Percentiles rank a stretch among this genome's conserved stretches.
phyloP scores from a whole-genome alignment of 2,888 invertebrate species.

The Sussaba pulchella region DNA sequence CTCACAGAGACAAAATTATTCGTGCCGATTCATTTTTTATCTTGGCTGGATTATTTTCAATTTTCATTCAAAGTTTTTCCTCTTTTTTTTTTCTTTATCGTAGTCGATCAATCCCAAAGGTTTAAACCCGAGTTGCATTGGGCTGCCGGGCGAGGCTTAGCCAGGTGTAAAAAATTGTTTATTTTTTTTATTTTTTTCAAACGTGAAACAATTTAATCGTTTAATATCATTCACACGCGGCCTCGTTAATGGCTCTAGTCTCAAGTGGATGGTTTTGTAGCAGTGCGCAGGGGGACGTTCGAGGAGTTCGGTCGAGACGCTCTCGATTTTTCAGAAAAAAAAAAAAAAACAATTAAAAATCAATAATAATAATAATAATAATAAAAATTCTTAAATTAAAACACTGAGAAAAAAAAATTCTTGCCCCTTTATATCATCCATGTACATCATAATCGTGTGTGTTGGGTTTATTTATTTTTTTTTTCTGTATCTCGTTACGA shows the following conservation, averaged over 20 bases:
- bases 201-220: slow-evolving; percentile 45
- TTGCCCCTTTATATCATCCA: not conserved
- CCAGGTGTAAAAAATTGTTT: slow-evolving; percentile 55
- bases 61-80: not conserved
- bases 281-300: not conserved
- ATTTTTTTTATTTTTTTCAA: no score
- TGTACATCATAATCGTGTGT: slow-evolving; percentile 38
- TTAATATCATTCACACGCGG: slow-evolving; percentile 45
- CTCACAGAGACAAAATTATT: slow-evolving; percentile 49
- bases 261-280: not conserved
- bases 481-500: slow-evolving; percentile 40
- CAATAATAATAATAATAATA: no score
- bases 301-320: not conserved
- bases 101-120: slow-evolving; percentile 21
- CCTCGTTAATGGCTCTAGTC: slow-evolving; percentile 21
- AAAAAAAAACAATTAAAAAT: no score
- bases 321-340: slow-evolving; percentile 5
- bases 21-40: slow-evolving; percentile 42
- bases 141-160: slow-evolving; percentile 7
- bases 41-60: slow-evolving; percentile 36
- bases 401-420: slow-evolving; percentile 34
- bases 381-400: slow-evolving; percentile 49
- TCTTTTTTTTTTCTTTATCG: not conserved
- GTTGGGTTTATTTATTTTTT: slow-evolving; percentile 16
- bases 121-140: slow-evolving; percentile 32